Evolutionary conservation across 1,140 invertebrate genomes (phyloP).

Genomic region (Ips nitidus): DNA sequence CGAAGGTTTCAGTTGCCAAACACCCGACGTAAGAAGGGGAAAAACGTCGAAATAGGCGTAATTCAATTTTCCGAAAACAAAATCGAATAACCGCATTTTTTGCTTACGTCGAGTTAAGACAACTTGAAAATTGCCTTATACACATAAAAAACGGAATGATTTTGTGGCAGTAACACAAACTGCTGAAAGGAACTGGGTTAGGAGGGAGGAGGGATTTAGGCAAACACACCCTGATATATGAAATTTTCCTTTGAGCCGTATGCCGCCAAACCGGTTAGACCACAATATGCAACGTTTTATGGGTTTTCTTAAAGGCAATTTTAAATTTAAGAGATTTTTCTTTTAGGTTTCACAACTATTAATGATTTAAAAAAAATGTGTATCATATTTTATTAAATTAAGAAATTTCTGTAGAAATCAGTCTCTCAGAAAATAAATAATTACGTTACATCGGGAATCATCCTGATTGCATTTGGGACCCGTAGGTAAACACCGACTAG

Average conservation of each 20-base stretch:
- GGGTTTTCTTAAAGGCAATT: not conserved
- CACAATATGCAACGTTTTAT: not conserved
- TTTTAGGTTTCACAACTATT: not conserved
- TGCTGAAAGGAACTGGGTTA: too few relatives aligned
- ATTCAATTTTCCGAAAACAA: slow-evolving; percentile 7
- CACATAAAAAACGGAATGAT: not conserved
- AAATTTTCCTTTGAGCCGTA: too few relatives aligned
- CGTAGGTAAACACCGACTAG: not conserved
- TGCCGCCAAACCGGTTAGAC: not conserved
- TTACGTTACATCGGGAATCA: not conserved
- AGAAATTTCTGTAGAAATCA: not conserved
- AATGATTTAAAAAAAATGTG: not conserved
- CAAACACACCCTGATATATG: too few relatives aligned
- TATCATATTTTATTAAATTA: not conserved
- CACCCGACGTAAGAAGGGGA: not conserved
- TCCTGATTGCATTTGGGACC: slow-evolving; percentile 1
- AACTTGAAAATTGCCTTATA: slow-evolving; percentile 3
- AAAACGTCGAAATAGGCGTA: slow-evolving; percentile 2
- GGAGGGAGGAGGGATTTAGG: too few relatives aligned
- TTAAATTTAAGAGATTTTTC: not conserved
- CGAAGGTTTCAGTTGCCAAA: not conserved
- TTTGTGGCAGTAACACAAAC: not conserved
- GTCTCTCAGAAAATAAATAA: not conserved
- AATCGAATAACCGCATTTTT: slow-evolving; percentile 12
- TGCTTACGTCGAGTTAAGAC: not conserved